These are phyloP conservation scores for Karalla daura DNA, from an alignment of 2,797 vertebrate species.

Conservation along the genomic window DNA sequence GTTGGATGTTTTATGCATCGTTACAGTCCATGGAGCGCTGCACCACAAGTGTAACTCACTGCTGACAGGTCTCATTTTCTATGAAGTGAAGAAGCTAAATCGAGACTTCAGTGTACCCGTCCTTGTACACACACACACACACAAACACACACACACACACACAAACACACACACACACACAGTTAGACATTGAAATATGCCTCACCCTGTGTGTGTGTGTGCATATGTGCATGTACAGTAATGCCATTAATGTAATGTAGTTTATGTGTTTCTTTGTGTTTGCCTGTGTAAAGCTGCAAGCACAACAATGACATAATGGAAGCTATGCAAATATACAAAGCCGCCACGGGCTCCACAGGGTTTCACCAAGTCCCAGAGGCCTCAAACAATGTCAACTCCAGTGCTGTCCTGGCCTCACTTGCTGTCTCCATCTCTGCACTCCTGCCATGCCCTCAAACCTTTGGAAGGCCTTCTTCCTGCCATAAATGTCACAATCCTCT, in stretches of 20 bases:
- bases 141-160: slow-evolving; percentile 43
- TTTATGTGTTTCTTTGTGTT: neutral
- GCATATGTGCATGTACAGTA: neutral
- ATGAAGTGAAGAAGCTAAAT: slow-evolving; percentile 73
- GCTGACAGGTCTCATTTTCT: slow-evolving; percentile 72
- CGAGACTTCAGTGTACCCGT: slow-evolving; percentile 56
- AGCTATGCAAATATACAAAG: slow-evolving; percentile 8
- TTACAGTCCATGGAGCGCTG: slow-evolving; percentile 68
- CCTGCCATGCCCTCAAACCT: slow-evolving; percentile 80
- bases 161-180: slow-evolving; percentile 37
- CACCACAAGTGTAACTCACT: slow-evolving; percentile 74
- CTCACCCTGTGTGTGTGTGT: slow-evolving; percentile 3
- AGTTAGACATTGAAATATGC: slow-evolving; percentile 24
- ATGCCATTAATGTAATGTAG: neutral
- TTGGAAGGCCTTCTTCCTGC: slow-evolving; percentile 78
- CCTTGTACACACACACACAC: too few relatives aligned
- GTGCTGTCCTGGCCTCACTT: slow-evolving; percentile 48
- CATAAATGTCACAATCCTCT: slow-evolving; percentile 76
- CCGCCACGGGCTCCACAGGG: slow-evolving; percentile 64
- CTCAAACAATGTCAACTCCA: slow-evolving; percentile 48
- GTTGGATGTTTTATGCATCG: slow-evolving; percentile 75
- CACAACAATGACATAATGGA: neutral
- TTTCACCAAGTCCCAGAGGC: slow-evolving; percentile 71
- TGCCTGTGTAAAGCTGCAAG: neutral
- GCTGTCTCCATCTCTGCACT: slow-evolving; percentile 49